phyloP scores from a whole-genome alignment of 2,797 vertebrate genomes.

The Eulemur albifrons region DNA sequence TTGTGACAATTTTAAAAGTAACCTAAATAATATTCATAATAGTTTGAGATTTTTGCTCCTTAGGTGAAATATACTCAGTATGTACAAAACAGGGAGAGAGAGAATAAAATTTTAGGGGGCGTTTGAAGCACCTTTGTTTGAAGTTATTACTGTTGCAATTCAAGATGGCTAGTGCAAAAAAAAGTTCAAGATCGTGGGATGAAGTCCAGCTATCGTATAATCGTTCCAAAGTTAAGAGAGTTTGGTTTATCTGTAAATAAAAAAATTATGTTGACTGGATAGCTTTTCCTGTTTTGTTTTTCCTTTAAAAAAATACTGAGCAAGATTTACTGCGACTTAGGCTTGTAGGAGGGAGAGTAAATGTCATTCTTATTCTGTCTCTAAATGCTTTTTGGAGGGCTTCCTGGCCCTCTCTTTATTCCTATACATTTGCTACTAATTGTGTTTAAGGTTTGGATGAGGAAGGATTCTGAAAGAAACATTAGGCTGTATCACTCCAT shows the following conservation, averaged over 20 bases:
- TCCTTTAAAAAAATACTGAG: constrained; percentile 39
- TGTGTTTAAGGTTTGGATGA: constrained; percentile 65
- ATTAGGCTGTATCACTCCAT: constrained; percentile 65
- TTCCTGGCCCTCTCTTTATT: constrained; percentile 74
- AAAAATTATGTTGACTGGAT: constrained; percentile 27
- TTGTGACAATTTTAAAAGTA: neutral
- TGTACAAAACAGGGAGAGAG: neutral
- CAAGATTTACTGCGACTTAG: constrained; percentile 32
- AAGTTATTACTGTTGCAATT: neutral
- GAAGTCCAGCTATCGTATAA: constrained; percentile 20
- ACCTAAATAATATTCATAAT: neutral
- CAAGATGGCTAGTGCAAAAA: neutral
- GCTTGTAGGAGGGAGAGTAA: constrained; percentile 52
- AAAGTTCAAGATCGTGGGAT: neutral
- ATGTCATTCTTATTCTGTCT: constrained; percentile 72
- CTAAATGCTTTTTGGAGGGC: constrained; percentile 72
- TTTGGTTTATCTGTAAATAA: constrained; percentile 49
- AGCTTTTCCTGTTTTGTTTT: constrained; percentile 53
- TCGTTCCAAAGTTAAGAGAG: constrained; percentile 63
- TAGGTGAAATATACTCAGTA: neutral
- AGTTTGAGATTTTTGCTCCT: neutral
- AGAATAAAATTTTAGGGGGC: neutral
- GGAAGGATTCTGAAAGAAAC: constrained; percentile 56
- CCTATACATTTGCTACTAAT: constrained; percentile 74
- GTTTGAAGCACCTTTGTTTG: neutral